These are phyloP conservation scores for Turritopsis dohrnii DNA, from an alignment of 30 jellyfish, hydroid and myxozoan species.

Conservation along the genomic window DNA sequence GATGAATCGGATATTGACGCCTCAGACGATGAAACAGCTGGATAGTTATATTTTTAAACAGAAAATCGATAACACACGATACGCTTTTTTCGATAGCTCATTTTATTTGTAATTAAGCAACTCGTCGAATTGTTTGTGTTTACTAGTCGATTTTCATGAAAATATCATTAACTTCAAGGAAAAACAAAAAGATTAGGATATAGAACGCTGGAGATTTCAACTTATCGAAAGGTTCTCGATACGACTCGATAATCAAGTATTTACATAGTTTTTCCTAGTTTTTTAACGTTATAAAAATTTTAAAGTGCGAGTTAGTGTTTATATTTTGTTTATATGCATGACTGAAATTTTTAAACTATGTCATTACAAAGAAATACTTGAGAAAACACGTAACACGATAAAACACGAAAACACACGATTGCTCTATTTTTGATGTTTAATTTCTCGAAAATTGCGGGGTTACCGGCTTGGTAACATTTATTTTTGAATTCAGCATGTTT, in stretches of 20 bases:
- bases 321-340: background rate
- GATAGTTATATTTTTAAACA: background rate
- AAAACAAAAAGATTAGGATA: background rate
- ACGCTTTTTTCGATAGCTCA: no score
- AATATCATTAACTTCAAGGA: background rate
- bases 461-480: conserved; percentile 14
- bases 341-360: background rate
- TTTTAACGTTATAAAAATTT: background rate
- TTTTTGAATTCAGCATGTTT: conserved; percentile 15
- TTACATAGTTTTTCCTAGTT: background rate
- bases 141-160: background rate
- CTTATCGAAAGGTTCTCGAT: conserved; percentile 8
- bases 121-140: no score
- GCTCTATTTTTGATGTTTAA: background rate
- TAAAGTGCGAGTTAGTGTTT: background rate
- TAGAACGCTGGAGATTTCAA: background rate
- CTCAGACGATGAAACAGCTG: background rate
- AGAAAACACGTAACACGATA: conserved; percentile 8
- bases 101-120: no score
- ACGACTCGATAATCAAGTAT: background rate
- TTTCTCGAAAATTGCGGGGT: conserved; percentile 15
- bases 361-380: background rate
- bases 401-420: conserved; percentile 14
- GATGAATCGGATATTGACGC: background rate
- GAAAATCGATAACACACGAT: no score